phyloP scores from a whole-genome alignment of 2,888 invertebrate genomes.

The Torymus tubicola region DNA sequence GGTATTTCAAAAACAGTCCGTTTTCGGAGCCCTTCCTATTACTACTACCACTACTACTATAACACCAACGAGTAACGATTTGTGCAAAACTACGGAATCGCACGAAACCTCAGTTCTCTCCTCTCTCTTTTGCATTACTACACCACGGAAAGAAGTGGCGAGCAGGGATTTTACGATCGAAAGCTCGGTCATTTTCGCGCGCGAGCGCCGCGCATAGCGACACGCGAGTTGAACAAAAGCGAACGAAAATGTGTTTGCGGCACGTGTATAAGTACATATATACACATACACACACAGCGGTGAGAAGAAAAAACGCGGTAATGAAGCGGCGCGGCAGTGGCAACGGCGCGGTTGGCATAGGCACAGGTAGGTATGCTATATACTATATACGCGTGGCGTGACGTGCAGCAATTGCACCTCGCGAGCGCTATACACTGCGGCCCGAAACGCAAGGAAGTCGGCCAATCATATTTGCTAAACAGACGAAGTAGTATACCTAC shows the following conservation, averaged over 20 bases:
- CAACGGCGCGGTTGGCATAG: not conserved
- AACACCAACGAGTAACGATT: too few species aligned
- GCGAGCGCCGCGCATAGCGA: not conserved
- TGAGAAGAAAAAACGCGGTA: slow-evolving; percentile 3
- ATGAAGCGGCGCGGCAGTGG: slow-evolving; percentile 1
- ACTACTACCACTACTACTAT: too few species aligned
- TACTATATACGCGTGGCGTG: slow-evolving; percentile 32
- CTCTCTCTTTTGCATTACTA: too few species aligned
- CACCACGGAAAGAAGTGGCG: too few species aligned
- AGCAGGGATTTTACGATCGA: slow-evolving; percentile 31
- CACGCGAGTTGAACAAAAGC: not conserved
- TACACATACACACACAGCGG: not conserved
- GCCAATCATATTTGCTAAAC: slow-evolving; percentile 47
- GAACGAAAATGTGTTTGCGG: not conserved
- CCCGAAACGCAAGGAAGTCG: slow-evolving; percentile 13
- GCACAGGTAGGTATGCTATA: too few species aligned
- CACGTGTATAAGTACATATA: not conserved
- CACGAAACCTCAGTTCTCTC: not conserved
- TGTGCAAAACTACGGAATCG: slow-evolving; percentile 12
- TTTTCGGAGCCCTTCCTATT: too few species aligned
- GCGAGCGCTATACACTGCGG: too few species aligned
- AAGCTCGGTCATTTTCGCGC: slow-evolving; percentile 26
- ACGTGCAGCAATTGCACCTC: slow-evolving; percentile 34
- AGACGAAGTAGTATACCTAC: not conserved
- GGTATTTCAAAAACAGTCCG: too few species aligned